phyloP scores from a whole-genome alignment of 2,888 invertebrate genomes.

The Megastigmus dorsalis region DNA sequence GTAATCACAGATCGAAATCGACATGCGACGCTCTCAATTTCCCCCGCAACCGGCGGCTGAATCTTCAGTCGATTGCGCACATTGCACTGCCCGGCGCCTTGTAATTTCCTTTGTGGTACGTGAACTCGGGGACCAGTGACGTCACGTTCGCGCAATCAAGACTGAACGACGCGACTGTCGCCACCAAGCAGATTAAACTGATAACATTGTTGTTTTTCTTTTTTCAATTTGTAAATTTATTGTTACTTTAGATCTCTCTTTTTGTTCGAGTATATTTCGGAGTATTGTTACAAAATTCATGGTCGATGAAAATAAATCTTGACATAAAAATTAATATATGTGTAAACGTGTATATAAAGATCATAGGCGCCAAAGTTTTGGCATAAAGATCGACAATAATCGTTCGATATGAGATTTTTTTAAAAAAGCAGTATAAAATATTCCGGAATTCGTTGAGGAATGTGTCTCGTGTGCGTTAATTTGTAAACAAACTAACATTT shows the following conservation, averaged over 20 bases:
- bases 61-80: slow-evolving; percentile 17
- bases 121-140: not conserved
- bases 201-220: not conserved
- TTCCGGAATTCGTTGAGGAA: too few species aligned
- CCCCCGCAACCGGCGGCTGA: not conserved
- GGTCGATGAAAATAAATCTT: too few species aligned
- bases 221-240: slow-evolving; percentile 18
- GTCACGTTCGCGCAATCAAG: slow-evolving; percentile 33
- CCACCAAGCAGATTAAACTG: not conserved
- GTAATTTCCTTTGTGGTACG: slow-evolving; percentile 31
- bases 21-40: slow-evolving; percentile 27
- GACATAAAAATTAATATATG: not conserved
- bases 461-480: too few species aligned
- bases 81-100: not conserved
- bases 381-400: not conserved
- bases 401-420: not conserved
- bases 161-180: too few species aligned
- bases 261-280: not conserved
- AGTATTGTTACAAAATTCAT: slow-evolving; percentile 5
- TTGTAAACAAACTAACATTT: too few species aligned
- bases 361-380: not conserved
- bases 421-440: too few species aligned
- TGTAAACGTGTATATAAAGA: not conserved
- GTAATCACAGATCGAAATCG: slow-evolving; percentile 27
- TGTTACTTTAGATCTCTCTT: not conserved